Evolutionary conservation across 2,113 vertebrate species (phyloP).

Genomic region (Ceyx cyanopectus): DNA sequence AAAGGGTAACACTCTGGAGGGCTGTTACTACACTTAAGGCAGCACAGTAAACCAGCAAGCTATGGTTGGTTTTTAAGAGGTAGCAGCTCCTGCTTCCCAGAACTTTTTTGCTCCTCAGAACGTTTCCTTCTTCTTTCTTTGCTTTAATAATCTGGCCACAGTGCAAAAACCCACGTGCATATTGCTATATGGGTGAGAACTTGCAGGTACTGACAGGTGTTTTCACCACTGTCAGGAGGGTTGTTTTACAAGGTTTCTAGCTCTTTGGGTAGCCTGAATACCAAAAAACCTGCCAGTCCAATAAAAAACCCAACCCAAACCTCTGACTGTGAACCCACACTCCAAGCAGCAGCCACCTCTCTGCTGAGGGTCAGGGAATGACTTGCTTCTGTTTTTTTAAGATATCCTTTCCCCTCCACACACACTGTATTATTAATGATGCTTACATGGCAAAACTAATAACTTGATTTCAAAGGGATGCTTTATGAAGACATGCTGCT

Average conservation of each 20-base stretch:
- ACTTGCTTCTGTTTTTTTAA: not conserved
- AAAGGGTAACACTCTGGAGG: not conserved
- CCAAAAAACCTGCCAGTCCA: not conserved
- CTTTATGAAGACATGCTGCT: not conserved
- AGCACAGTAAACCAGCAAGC: not conserved
- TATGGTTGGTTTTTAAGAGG: not conserved
- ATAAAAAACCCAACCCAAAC: not conserved
- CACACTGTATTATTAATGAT: conserved; percentile 30
- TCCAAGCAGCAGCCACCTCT: not conserved
- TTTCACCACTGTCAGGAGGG: not conserved
- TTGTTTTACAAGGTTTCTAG: not conserved
- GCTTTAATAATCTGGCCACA: not conserved
- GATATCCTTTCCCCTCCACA: not conserved
- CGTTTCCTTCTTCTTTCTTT: not conserved
- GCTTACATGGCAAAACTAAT: conserved; percentile 49
- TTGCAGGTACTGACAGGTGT: not conserved
- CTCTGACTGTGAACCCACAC: conserved; percentile 9
- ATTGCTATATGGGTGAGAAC: not conserved
- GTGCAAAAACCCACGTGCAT: accelerated
- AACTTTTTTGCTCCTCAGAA: not conserved
- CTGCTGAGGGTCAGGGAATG: not conserved
- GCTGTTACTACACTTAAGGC: not conserved
- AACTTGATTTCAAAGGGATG: conserved; percentile 41
- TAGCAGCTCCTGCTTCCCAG: not conserved
- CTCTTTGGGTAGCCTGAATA: conserved; percentile 20